Base-by-base conservation (phyloP, 2,113 vertebrate genomes). In the Pedetes capensis region DNA sequence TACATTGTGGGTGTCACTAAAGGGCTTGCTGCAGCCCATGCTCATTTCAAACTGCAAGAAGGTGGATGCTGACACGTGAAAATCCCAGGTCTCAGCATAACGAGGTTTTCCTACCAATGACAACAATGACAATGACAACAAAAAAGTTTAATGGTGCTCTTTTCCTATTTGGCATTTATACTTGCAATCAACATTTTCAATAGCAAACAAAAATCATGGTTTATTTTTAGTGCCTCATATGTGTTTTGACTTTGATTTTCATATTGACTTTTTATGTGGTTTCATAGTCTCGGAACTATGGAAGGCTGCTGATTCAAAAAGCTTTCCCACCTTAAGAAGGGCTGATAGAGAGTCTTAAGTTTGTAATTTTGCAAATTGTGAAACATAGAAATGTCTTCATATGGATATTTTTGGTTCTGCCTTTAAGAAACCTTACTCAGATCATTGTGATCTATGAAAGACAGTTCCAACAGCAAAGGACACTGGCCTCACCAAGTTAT, bases 81-180 rank as follows among this genome's bases (percentile, higher is more conserved):
- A 99, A 94, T 99, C 99, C 99, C 99, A 99, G 96, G 99, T 99
- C 97, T 99, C 99, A 0, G 99, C 99, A n/a, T 99, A 99, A 59
- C 99, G 99, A 57, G 99, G 99, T 97, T 99, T 99, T 95, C 99
- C 99, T 99, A 96, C 64, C 55, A 72, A 93, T 93, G 96, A 85
- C 90, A 89, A 57, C 72, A 76, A 68, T 23, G 14, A 13, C 18
- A 34, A 42, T n/a, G 79, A n/a, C 64, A 89, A 86, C 96, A 89
- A 93, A 88, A 47, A 74, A 55, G 55, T 74, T 39, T 23, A 87
- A 72, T 25, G 11, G 57, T 42, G 11, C 6, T 94, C 16, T 59
- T 71, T n/a, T 57, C 82, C 96, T 20, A 89, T 25, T 57, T 61
- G 61, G 47, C n/a, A 25, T 34, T 74, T 91, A 49, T 17, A 34